Evolutionary conservation across 2,113 vertebrate genomes (phyloP).

Genomic region (Romanogobio albipinnatus): DNA sequence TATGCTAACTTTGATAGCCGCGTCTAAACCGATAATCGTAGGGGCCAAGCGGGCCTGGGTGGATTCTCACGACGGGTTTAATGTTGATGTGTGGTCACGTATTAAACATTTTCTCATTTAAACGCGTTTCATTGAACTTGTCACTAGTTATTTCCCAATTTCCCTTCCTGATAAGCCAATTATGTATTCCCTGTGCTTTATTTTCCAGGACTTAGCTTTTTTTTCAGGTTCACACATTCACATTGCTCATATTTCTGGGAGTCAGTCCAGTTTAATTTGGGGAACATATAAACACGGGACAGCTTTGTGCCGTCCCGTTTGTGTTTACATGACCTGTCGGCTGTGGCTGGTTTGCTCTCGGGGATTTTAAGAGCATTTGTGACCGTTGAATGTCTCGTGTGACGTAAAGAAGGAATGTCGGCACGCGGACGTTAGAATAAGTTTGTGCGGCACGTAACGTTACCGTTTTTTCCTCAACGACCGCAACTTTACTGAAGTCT

Average conservation of each 20-base stretch:
- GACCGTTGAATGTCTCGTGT: neutral
- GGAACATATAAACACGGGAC: neutral
- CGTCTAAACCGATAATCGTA: slow-evolving; percentile 32
- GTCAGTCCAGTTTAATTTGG: neutral
- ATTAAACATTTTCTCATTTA: neutral
- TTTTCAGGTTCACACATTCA: neutral
- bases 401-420: neutral
- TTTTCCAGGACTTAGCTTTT: neutral
- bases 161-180: neutral
- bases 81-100: no score
- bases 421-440: slow-evolving; percentile 13
- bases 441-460: neutral
- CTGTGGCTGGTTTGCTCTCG: neutral
- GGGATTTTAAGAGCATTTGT: neutral
- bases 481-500: neutral
- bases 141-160: neutral
- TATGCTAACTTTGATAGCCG: slow-evolving; percentile 43
- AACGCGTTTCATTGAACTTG: neutral
- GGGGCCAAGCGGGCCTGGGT: slow-evolving; percentile 37
- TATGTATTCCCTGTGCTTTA: neutral
- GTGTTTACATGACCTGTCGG: neutral
- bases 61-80: neutral
- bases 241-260: neutral
- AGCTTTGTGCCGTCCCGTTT: neutral
- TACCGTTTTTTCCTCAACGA: neutral